Base-by-base conservation (phyloP, 2,888 invertebrate genomes). In the Odontomyia ornata region DNA sequence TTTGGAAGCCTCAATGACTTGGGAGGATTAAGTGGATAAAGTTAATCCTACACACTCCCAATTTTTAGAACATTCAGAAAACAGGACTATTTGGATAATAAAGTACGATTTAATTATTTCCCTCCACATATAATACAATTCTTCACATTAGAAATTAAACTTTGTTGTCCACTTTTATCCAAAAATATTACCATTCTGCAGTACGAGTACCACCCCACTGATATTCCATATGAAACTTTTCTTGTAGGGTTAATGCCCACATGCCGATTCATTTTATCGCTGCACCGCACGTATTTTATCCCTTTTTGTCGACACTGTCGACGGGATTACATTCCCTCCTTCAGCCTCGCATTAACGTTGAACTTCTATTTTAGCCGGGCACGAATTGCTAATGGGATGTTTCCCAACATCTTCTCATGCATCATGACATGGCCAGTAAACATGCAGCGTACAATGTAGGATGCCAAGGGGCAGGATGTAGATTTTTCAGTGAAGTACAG, bases 301-400 rank as follows among this genome's bases (percentile, higher is more conserved):
- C 64, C 30, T 65, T 65, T 21, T 65, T 65, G 43, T 36, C 43
- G 65, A 65, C 43, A 36, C n/a, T n/a, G 60, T 60, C 60, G 60
- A 30, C 18, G 27, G 43, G 64, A 36, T 65, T 65, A 30, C 43
- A 3, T 65, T 65, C 4, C 43, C 65, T 30, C 13, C 36, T 36
- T 36, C 43, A 23, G 64, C n/a, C 30, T 1, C 64, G 27, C 23
- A 5, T n/a, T 4, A 7, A 36, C 36, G 11, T 36, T 36, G 36
- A 7, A 7, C 18, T 11, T 60, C 18, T 60, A 60, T 60, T 60
- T 60, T 21, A 5, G 1, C 25, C 25, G 23, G 21, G 60, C 65
- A 65, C 65, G 65, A 65, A 65, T 65, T 43, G 65, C 65, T 65
- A 65, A 65, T 65, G 65, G 65, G 65, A 65, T 65, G 65, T 65